A percentile compares a stretch with the other conserved stretches of the same genome.
These are phyloP conservation scores for Egretta garzetta DNA, from an alignment of 2,113 vertebrate genomes.

Conservation along the genomic window DNA sequence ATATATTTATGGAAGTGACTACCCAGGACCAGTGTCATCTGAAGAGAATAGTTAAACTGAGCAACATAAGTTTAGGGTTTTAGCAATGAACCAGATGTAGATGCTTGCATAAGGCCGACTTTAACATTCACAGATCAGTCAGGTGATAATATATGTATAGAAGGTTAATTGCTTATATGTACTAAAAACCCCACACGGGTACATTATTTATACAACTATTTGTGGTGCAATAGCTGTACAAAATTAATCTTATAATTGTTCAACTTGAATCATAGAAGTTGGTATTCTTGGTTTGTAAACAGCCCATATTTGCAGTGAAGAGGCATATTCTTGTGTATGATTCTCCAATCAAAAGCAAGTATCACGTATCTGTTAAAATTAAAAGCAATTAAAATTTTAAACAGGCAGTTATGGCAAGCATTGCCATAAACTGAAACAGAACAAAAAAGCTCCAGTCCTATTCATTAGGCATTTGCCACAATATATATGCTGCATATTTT, in stretches of 20 bases:
- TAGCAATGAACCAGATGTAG: background rate
- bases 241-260: background rate
- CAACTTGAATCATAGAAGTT: background rate
- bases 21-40: background rate
- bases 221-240: background rate
- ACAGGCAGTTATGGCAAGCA: background rate
- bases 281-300: background rate
- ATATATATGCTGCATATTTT: background rate
- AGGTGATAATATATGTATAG: background rate
- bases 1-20: background rate
- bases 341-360: background rate
- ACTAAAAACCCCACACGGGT: background rate
- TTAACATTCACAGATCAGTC: background rate
- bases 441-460: background rate
- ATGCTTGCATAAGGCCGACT: background rate
- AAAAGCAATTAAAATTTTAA: slow-evolving; percentile 28
- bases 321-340: no score
- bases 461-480: slow-evolving; percentile 45
- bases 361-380: slow-evolving; percentile 6
- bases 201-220: background rate
- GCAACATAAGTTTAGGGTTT: background rate
- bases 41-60: background rate
- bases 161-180: background rate
- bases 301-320: background rate
- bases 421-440: background rate